These are phyloP conservation scores for Caenorhabditis plicata DNA, from an alignment of 2,888 invertebrate genomes.

Conservation along the genomic window DNA sequence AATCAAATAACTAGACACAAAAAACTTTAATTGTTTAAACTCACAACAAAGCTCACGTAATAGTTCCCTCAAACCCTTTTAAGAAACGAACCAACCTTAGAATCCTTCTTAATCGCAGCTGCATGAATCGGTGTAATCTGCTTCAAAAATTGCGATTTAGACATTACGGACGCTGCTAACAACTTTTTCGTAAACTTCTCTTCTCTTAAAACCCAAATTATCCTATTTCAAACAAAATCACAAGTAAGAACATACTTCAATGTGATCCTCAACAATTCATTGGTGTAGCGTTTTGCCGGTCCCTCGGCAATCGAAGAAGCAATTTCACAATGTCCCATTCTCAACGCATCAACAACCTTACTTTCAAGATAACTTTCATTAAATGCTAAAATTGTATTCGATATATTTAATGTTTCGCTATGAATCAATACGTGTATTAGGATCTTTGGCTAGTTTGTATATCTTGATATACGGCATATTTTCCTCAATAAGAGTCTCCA, in stretches of 20 bases:
- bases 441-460: conserved; percentile 15
- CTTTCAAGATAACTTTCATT: conserved; percentile 9
- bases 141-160: conserved; percentile 66
- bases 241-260: conserved; percentile 44
- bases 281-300: conserved; percentile 57
- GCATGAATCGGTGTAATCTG: conserved; percentile 70
- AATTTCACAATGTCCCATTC: conserved; percentile 31
- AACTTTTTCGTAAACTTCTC: conserved; percentile 64
- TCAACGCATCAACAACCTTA: conserved; percentile 19
- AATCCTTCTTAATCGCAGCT: conserved; percentile 70
- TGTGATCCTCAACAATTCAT: conserved; percentile 66
- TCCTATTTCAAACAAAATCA: conserved; percentile 8
- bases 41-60: too few species aligned
- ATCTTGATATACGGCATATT: conserved; percentile 18
- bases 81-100: too few species aligned
- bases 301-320: conserved; percentile 32
- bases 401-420: neutral
- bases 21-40: too few species aligned
- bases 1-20: too few species aligned
- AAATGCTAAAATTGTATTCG: conserved; percentile 14
- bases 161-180: conserved; percentile 66
- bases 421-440: conserved; percentile 9
- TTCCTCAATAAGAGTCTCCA: conserved; percentile 11
- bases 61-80: too few species aligned
- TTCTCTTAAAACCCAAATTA: conserved; percentile 3